Conservation (phyloP, 2,888 invertebrate species). For the Lypha dubia region DNA sequence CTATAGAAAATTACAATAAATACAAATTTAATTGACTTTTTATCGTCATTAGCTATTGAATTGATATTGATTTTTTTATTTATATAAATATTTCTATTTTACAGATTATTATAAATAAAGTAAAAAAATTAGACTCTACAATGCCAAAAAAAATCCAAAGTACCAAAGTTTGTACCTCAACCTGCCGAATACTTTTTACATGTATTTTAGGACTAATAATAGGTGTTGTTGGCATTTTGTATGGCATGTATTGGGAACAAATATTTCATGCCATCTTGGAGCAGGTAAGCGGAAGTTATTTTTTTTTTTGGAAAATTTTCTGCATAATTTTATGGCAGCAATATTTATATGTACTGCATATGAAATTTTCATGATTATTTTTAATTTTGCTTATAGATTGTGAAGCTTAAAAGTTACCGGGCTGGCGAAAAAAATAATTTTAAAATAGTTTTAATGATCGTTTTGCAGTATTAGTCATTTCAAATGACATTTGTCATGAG, state of each 20-base stretch:
- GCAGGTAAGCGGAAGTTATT: conserved; percentile 77
- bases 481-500: too few species aligned
- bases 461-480: too few species aligned
- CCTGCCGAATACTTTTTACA: conserved; percentile 77
- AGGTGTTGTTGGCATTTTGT: conserved; percentile 79
- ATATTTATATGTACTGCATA: too few species aligned
- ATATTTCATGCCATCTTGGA: conserved; percentile 81
- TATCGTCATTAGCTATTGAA: conserved; percentile 37
- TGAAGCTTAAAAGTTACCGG: too few species aligned
- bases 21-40: conserved; percentile 17
- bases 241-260: conserved; percentile 83
- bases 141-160: conserved; percentile 79
- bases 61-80: background rate
- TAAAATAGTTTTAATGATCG: too few species aligned
- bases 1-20: conserved; percentile 33
- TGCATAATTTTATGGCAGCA: too few species aligned
- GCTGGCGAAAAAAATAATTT: too few species aligned
- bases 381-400: too few species aligned
- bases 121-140: background rate
- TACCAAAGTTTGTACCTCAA: conserved; percentile 75
- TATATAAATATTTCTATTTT: conserved; percentile 26
- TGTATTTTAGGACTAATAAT: conserved; percentile 78
- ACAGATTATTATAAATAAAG: background rate
- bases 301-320: background rate
- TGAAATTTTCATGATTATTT: too few species aligned